These are phyloP conservation scores for Drosophila lowei DNA, from an alignment of 1,140 invertebrate genomes.

Conservation along the genomic window DNA sequence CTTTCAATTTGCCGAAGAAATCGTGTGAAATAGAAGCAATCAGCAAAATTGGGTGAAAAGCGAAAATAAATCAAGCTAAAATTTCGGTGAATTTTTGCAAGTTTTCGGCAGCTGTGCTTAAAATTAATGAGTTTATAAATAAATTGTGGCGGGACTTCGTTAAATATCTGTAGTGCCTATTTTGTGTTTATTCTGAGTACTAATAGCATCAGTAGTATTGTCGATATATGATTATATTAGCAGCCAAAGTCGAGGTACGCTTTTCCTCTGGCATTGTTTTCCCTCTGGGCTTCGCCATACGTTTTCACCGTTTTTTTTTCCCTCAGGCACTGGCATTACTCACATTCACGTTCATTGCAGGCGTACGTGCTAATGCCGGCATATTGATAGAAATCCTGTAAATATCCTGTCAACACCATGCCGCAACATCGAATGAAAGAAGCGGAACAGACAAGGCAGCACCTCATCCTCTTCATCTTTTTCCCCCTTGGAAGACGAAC, in stretches of 20 bases:
- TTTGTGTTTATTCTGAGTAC: slow-evolving; percentile 44
- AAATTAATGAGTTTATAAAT: slow-evolving; percentile 58
- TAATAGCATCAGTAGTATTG: slow-evolving; percentile 32
- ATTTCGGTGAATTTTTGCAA: background rate
- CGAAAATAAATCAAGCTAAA: background rate
- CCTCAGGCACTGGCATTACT: slow-evolving; percentile 38
- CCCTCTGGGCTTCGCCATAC: background rate
- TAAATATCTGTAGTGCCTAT: slow-evolving; percentile 36
- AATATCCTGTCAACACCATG: slow-evolving; percentile 74
- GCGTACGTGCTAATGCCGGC: slow-evolving; percentile 72
- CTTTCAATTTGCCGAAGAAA: slow-evolving; percentile 41
- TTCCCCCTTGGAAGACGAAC: slow-evolving; percentile 31
- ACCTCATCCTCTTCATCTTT: too few relatives aligned
- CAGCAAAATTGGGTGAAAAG: background rate
- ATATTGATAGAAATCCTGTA: slow-evolving; percentile 81
- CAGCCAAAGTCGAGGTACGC: slow-evolving; percentile 8
- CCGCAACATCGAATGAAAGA: slow-evolving; percentile 42
- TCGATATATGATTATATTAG: slow-evolving; percentile 57
- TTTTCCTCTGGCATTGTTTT: slow-evolving; percentile 15
- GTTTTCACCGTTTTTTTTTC: slow-evolving; percentile 5
- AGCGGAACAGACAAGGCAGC: background rate
- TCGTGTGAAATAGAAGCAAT: slow-evolving; percentile 11
- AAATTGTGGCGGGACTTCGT: slow-evolving; percentile 26
- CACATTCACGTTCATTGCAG: slow-evolving; percentile 64
- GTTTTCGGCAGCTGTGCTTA: background rate